Evolutionary conservation across 2,113 vertebrate species (phyloP), one percentile per base, ranked within the genome.

Genomic region (Xiphophorus couchianus): DNA sequence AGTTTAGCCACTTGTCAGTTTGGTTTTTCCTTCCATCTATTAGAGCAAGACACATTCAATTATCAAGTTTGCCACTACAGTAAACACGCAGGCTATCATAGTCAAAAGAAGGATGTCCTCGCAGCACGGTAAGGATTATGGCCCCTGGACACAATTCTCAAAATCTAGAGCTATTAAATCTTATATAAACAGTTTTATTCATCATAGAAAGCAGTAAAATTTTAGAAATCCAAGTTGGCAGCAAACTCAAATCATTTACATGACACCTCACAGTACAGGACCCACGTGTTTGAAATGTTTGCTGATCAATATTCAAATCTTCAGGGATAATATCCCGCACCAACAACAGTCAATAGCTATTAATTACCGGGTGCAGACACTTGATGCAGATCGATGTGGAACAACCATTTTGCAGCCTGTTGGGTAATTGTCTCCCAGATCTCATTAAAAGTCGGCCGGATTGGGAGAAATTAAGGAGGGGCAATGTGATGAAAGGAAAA

Each of bases 351-450:
- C 89, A 66, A 88, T 91, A 84, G 28, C 51, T 68, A 78, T 91
- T 91, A 84, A 90, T 92, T 85, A 92, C 70, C 65, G 31, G 69
- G 44, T 73, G 81, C 71, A 82, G 48, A 79, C 61, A 27, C 29
- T 80, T 39, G 11, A 48, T 62, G 69, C 77, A 82, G 86, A 83
- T 92, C 88, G 75, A 90, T 90, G 76, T 17, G 76, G 65, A 82
- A 75, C 8, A 11, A 72, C 48, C 51, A 29, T 66, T 82, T 76
- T 30, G 13, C 39, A 74, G 79, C 74, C 76, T 85, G 37, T 66
- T 70, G 83, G 89, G 81, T 87, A 88, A 89, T 89, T 87, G 86
- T 91, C 68, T 91, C 86, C 81, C 80, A 87, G 80, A 87, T 85
- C 86, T 90, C 84, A 92, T 92, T 91, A 88, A 76, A 81, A 82